These are phyloP conservation scores for Julus scanicus DNA, from an alignment of 2,888 invertebrate species.

Conservation along the genomic window DNA sequence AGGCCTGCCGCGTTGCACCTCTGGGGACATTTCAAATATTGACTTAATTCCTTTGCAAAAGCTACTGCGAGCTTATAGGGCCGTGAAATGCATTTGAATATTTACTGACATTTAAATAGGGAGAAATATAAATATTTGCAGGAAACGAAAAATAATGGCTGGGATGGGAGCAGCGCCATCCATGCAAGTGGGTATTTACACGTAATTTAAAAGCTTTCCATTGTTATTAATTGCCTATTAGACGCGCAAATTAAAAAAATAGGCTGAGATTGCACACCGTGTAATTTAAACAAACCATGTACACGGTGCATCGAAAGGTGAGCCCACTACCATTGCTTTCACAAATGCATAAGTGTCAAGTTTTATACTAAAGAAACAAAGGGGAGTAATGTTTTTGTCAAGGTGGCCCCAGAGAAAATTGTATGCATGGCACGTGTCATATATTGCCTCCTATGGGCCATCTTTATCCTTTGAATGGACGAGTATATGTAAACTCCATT, in stretches of 20 bases:
- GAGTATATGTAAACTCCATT: no score
- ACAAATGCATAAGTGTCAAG: no score
- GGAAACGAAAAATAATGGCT: slow-evolving; percentile 2
- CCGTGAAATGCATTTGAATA: slow-evolving; percentile 34
- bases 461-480: no score
- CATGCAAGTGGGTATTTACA: slow-evolving; percentile 38
- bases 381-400: no score
- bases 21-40: slow-evolving; percentile 13
- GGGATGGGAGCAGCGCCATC: neutral
- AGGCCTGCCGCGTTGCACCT: neutral
- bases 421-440: no score
- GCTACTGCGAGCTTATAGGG: neutral
- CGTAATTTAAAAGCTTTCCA: neutral
- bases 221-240: slow-evolving; percentile 25
- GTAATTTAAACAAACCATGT: neutral
- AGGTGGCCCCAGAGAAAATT: no score
- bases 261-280: neutral
- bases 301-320: neutral
- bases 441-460: no score
- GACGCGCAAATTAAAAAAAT: neutral
- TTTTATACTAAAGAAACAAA: no score
- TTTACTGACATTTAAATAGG: slow-evolving; percentile 3
- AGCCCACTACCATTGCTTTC: no score
- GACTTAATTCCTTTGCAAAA: slow-evolving; percentile 15
- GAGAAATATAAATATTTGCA: slow-evolving; percentile 32